phyloP scores from a whole-genome alignment of 2,797 vertebrate genomes.

The Catamblyrhynchus diadema region DNA sequence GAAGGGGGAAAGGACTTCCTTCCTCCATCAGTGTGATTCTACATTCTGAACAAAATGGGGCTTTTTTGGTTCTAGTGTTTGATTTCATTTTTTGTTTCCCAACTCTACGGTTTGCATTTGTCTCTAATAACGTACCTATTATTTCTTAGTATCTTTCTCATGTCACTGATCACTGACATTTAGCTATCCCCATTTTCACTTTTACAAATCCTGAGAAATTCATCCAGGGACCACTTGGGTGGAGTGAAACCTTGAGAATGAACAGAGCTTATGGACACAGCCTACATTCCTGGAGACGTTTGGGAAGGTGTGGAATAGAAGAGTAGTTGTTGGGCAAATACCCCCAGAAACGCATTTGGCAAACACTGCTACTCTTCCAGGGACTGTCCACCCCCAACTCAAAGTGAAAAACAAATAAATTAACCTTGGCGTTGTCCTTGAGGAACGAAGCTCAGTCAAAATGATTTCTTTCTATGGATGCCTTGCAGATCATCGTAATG shows the following conservation, averaged over 20 bases:
- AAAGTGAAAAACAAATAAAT: conserved; percentile 66
- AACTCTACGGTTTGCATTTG: neutral
- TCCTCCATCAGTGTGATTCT: neutral
- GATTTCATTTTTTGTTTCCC: neutral
- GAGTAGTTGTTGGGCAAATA: neutral
- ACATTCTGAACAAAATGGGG: neutral
- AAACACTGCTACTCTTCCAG: conserved; percentile 47
- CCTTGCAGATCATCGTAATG: conserved; percentile 53
- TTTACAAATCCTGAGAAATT: neutral
- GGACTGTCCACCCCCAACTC: conserved; percentile 59
- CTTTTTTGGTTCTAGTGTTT: neutral
- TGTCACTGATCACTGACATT: neutral
- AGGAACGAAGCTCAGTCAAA: conserved; percentile 66
- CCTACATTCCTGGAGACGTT: neutral
- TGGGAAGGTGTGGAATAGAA: conserved; percentile 13
- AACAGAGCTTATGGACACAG: neutral
- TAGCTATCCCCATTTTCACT: neutral
- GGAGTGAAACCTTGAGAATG: neutral
- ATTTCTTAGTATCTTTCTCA: neutral
- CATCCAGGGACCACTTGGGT: neutral
- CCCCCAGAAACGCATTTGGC: conserved; percentile 6
- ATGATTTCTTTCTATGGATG: conserved; percentile 60
- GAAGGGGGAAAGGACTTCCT: neutral
- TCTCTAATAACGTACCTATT: neutral
- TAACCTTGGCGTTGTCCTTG: conserved; percentile 72